Evolutionary conservation across 2,888 invertebrate genomes (phyloP).

Genomic region (Hypselothyrea guttata): DNA sequence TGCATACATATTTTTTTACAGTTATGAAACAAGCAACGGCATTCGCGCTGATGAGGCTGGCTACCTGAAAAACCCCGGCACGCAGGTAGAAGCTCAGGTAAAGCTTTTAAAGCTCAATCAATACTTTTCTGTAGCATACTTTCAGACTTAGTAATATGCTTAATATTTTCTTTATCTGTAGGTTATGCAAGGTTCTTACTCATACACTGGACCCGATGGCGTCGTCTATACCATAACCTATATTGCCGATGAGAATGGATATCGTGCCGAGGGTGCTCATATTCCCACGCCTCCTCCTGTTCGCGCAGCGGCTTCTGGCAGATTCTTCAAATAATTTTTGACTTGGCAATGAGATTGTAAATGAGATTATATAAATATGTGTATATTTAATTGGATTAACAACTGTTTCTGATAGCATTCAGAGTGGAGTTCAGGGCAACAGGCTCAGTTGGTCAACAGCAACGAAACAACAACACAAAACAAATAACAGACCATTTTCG

Average conservation of each 20-base stretch:
- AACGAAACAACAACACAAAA: constrained; percentile 12
- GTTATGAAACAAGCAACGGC: constrained; percentile 87
- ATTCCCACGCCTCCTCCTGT: constrained; percentile 83
- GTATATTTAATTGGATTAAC: constrained; percentile 34
- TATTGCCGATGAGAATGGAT: constrained; percentile 83
- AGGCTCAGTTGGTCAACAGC: constrained; percentile 23
- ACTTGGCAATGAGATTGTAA: constrained; percentile 24
- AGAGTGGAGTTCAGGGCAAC: constrained; percentile 40
- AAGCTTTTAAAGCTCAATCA: constrained; percentile 24
- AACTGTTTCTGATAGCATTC: constrained; percentile 34
- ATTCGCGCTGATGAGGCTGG: constrained; percentile 86
- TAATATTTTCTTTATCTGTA: constrained; percentile 31
- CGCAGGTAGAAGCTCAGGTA: constrained; percentile 84
- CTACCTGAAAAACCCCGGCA: constrained; percentile 85
- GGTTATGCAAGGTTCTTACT: constrained; percentile 85
- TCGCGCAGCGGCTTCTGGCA: constrained; percentile 55
- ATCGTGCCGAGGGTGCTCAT: constrained; percentile 83
- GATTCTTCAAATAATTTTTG: constrained; percentile 77
- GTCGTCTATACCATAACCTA: constrained; percentile 84
- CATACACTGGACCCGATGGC: constrained; percentile 85
- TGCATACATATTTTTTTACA: constrained; percentile 56
- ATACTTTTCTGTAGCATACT: constrained; percentile 14
- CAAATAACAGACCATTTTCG: constrained; percentile 7
- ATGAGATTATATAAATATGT: not conserved
- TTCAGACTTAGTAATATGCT: not conserved